Evolutionary conservation across 2,113 vertebrate genomes (phyloP), one percentile per base, ranked within the genome.

Genomic region (Chinchilla lanigera): DNA sequence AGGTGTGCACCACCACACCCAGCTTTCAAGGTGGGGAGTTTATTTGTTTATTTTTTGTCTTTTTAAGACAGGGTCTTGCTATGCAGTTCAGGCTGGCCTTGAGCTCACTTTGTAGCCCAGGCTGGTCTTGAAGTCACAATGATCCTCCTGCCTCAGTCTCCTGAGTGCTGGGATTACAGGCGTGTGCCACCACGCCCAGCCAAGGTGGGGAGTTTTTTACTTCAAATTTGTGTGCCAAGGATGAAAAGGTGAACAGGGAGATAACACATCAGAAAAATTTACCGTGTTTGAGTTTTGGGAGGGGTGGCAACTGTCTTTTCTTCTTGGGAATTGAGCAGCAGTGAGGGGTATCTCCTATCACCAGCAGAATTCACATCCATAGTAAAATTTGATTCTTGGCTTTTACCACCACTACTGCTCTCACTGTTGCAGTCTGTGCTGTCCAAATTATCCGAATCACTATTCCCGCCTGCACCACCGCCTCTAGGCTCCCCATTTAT

Each of bases 381-480:
- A 0, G 99, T 99, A 98, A 99, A 99, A 97, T 99, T 99, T 97
- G 99, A 97, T 98, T 99, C 99, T 58, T 99, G 99, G 98, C 99
- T 99, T 95, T 99, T 99, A 92, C 99, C 99, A 44, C 99, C 99
- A 52, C 99, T 99, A 97, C 99, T 99, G 97, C 99, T 99, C 97
- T 99, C 99, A 1, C 99, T 99, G 44, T 99, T 99, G 98, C 99
- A 99, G 89, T 99, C 99, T 73, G 99, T 99, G 98, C 99, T 99
- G 63, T 99, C 99, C 98, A 99, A 87, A 95, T 99, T 99, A 98
- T 99, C 99, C 0, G 99, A 99, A 96, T 99, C 99, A 33, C 99
- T 99, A 92, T 99, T 99, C 60, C 99, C 99, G n/a, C 99, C 99
- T 0, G 98, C 98, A 88, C 98, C 98, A 80, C 99, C 98, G 77